Conservation (phyloP, 2,797 vertebrate genomes). For the Cyclopterus lumpus region DNA sequence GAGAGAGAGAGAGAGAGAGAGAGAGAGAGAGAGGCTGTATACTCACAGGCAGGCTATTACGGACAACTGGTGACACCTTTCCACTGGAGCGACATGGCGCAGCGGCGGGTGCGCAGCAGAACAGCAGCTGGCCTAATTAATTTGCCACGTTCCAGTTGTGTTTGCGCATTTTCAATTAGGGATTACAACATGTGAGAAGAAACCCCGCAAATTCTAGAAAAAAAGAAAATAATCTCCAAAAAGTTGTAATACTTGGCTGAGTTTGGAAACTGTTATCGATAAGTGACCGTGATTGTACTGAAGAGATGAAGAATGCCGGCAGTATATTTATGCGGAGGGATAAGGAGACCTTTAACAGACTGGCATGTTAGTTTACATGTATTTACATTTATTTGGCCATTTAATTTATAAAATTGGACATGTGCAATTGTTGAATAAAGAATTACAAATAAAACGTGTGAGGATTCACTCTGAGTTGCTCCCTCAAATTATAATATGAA, state of each 20-base stretch:
- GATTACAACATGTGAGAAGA: background rate
- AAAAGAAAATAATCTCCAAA: background rate
- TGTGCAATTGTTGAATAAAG: no score
- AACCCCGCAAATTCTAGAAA: background rate
- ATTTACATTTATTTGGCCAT: no score
- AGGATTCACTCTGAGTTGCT: no score
- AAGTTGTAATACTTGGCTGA: background rate
- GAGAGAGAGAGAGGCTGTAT: background rate
- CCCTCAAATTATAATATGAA: background rate
- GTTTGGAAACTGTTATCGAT: background rate
- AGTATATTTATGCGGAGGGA: no score
- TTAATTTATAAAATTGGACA: no score
- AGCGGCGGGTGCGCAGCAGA: background rate
- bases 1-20: background rate
- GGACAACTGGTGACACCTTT: background rate
- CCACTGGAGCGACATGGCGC: background rate
- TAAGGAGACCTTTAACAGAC: background rate
- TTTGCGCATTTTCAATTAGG: background rate
- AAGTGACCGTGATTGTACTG: background rate
- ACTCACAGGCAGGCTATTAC: slow-evolving; percentile 8
- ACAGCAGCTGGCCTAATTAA: background rate
- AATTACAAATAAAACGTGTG: no score
- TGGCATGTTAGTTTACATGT: no score
- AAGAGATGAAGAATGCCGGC: no score
- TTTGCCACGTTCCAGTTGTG: background rate